A percentile compares a stretch with the other conserved stretches of the same genome.
phyloP scores from a whole-genome alignment of 2,888 invertebrate genomes.

The Callosobruchus maculatus region DNA sequence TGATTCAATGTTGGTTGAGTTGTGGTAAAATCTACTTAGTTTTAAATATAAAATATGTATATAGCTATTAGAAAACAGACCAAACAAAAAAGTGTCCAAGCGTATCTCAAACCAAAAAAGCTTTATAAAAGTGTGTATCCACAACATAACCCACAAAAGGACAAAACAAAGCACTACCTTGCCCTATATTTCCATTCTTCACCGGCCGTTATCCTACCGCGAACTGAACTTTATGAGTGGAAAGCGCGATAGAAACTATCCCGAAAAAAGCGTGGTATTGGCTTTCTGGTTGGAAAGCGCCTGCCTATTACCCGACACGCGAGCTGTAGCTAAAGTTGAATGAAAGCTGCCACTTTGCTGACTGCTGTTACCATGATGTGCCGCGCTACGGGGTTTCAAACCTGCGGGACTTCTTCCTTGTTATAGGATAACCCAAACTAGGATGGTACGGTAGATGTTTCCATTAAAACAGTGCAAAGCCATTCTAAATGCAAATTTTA shows the following conservation, averaged over 20 bases:
- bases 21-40: no score
- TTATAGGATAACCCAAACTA: not conserved
- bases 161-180: not conserved
- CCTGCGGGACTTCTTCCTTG: not conserved
- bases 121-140: no score
- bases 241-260: not conserved
- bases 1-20: no score
- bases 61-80: no score
- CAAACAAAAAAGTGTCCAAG: no score
- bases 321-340: slow-evolving; percentile 34
- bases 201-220: not conserved
- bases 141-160: not conserved
- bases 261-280: slow-evolving; percentile 10
- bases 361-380: slow-evolving; percentile 7
- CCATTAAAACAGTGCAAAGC: no score
- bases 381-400: not conserved
- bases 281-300: slow-evolving; percentile 35
- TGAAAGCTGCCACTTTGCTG: slow-evolving; percentile 31
- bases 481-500: no score
- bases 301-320: slow-evolving; percentile 41
- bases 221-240: not conserved
- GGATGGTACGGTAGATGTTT: not conserved
- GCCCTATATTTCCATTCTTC: not conserved
- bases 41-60: no score
- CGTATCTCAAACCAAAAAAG: no score